These are phyloP conservation scores for Phataginus tetradactyla DNA, from an alignment of 2,797 vertebrate species.

Conservation along the genomic window DNA sequence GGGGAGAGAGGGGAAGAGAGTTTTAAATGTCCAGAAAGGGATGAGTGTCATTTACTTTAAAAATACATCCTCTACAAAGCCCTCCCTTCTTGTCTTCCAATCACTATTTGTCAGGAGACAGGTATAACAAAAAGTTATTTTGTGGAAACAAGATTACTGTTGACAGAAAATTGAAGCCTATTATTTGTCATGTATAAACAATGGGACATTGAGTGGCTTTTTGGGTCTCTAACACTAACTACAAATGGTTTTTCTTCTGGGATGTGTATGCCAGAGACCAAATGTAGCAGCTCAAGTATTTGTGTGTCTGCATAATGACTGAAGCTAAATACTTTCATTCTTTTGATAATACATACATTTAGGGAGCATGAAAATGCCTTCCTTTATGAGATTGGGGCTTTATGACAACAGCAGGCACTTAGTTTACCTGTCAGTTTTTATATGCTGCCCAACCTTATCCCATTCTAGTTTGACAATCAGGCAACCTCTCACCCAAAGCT, in stretches of 20 bases:
- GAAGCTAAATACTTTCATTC: background rate
- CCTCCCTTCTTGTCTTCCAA: background rate
- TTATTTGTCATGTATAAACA: slow-evolving; percentile 44
- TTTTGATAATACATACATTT: background rate
- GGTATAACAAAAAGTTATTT: slow-evolving; percentile 42
- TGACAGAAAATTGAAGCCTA: slow-evolving; percentile 39
- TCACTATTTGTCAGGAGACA: slow-evolving; percentile 8
- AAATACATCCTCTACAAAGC: background rate
- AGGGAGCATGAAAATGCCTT: background rate
- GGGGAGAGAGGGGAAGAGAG: background rate
- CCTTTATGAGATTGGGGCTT: background rate
- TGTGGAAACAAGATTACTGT: slow-evolving; percentile 45
- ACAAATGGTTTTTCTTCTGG: slow-evolving; percentile 37
- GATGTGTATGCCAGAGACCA: background rate
- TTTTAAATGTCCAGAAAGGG: slow-evolving; percentile 32
- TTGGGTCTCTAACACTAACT: background rate
- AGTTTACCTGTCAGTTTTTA: background rate
- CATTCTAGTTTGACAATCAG: background rate
- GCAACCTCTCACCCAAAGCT: background rate
- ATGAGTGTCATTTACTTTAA: slow-evolving; percentile 41
- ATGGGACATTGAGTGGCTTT: background rate
- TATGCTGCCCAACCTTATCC: background rate
- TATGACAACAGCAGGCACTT: background rate
- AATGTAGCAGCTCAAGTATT: background rate
- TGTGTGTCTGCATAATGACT: background rate